Conservation (phyloP, 2,888 invertebrate genomes). For the Augiades crinisus region DNA sequence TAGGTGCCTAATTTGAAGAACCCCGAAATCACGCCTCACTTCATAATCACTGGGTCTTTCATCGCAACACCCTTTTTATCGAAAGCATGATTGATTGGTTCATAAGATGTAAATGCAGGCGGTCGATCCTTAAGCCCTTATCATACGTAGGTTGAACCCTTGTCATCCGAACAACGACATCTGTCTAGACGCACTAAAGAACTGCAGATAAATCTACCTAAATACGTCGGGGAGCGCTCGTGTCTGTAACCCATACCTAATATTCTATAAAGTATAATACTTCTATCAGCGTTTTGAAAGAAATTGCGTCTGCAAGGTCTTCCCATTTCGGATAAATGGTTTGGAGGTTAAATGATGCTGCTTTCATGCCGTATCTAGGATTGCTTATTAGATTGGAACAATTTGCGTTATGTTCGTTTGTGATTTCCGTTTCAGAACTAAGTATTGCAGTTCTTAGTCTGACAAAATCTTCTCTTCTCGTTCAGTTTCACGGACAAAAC, state of each 20-base stretch:
- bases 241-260: no score
- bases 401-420: neutral
- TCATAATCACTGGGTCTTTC: slow-evolving; percentile 18
- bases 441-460: neutral
- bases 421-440: neutral
- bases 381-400: neutral
- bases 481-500: no score
- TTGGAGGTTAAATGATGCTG: neutral
- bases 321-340: neutral
- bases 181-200: slow-evolving; percentile 36
- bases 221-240: slow-evolving; percentile 15
- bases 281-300: slow-evolving; percentile 10
- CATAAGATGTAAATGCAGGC: slow-evolving; percentile 25
- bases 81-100: slow-evolving; percentile 32
- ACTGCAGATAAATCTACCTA: slow-evolving; percentile 29
- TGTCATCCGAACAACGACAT: slow-evolving; percentile 32
- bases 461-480: neutral
- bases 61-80: slow-evolving; percentile 21
- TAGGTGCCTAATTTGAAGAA: slow-evolving; percentile 4
- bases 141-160: slow-evolving; percentile 30
- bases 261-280: slow-evolving; percentile 12
- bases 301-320: neutral
- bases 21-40: slow-evolving; percentile 1
- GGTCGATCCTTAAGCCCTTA: slow-evolving; percentile 25
- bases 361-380: neutral